These are phyloP conservation scores for Stichopus chloronotus DNA, from an alignment of 35 echinoderm and acorn worm species.

Conservation along the genomic window DNA sequence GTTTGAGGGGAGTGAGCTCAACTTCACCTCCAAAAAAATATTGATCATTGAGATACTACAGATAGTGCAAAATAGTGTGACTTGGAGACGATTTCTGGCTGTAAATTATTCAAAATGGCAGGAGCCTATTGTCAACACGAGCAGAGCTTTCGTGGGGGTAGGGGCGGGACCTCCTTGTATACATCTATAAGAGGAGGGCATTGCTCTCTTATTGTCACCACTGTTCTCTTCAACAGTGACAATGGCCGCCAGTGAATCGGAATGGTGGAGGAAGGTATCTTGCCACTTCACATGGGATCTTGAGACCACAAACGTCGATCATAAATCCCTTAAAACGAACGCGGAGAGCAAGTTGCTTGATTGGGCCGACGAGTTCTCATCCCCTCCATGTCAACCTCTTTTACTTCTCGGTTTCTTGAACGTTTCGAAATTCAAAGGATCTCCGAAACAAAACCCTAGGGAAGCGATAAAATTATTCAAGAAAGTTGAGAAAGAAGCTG, in stretches of 20 bases:
- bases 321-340: background rate
- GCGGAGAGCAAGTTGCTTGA: background rate
- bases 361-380: background rate
- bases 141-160: no score
- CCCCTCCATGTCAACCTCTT: background rate
- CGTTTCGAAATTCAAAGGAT: background rate
- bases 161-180: no score
- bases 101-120: no score
- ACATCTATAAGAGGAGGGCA: no score
- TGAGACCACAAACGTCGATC: background rate
- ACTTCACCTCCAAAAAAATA: no score
- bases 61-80: no score
- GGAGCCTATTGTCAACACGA: no score
- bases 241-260: background rate
- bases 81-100: no score
- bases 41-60: no score
- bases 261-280: constrained; percentile 3
- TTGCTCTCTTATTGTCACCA: background rate
- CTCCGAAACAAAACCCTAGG: background rate
- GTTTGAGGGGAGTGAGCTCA: no score
- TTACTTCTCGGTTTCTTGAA: background rate
- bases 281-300: constrained; percentile 16
- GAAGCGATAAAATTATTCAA: background rate
- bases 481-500: background rate
- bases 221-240: background rate